Conservation (phyloP, 92 coral and sea anemone species). For the Epizoanthus rinbou region DNA sequence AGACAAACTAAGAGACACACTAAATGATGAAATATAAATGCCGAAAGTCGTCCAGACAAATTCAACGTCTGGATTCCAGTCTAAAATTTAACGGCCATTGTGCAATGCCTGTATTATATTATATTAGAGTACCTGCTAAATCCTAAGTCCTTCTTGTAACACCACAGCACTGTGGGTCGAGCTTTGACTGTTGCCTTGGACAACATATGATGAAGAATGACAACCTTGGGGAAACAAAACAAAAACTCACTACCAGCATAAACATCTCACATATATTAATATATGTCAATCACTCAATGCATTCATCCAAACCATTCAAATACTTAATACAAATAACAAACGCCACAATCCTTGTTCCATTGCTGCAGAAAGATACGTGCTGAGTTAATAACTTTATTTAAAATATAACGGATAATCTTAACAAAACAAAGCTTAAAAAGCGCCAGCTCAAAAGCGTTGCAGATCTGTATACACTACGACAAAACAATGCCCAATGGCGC, state of each 20-base stretch:
- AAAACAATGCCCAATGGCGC: too few species aligned
- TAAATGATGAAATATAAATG: too few species aligned
- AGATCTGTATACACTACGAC: too few species aligned
- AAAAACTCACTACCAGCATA: background rate
- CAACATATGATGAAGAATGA: slow-evolving; percentile 96
- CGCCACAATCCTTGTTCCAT: too few species aligned
- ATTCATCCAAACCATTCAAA: background rate
- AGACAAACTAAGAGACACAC: too few species aligned
- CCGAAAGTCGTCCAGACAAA: too few species aligned
- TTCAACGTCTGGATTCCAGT: too few species aligned
- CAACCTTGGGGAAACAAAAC: slow-evolving; percentile 64
- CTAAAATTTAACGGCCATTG: too few species aligned
- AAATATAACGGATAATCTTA: too few species aligned
- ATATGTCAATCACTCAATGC: background rate
- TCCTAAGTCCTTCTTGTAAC: slow-evolving; percentile 96
- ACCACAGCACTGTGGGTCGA: slow-evolving; percentile 96
- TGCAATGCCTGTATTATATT: background rate
- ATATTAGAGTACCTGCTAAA: slow-evolving; percentile 79
- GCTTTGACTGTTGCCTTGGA: slow-evolving; percentile 92
- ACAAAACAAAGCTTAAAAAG: background rate
- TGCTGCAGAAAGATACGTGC: too few species aligned
- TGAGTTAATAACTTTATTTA: background rate
- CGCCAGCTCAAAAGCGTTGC: background rate
- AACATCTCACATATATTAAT: background rate
- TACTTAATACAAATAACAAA: background rate